Evolutionary conservation across 2,888 invertebrate genomes (phyloP), one percentile per base, ranked within the genome.

Genomic region (Protula sp.): DNA sequence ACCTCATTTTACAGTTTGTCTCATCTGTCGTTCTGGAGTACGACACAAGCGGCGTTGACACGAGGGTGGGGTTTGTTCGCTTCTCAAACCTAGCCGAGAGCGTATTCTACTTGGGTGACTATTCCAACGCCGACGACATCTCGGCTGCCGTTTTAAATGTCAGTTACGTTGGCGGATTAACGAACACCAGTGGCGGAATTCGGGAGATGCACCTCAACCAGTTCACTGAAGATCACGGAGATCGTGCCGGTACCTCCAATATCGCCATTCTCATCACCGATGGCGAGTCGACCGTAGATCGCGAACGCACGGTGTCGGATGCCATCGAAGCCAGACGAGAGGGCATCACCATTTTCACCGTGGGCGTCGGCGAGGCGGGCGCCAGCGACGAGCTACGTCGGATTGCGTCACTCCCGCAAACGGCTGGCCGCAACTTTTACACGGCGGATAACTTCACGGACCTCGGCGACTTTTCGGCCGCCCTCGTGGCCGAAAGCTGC

Each of bases 151-250:
- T 59, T 3, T 27, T 45, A 4, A 19, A 27, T 9, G 27, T 48
- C n/a, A 50, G 45, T 19, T 55, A 59, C 55, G 22, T 59, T 5
- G 59, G 47, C n/a, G 30, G 55, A 4, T 55, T 48, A 30, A 59
- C 59, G 19, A 59, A 59, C 50, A 59, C 59, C 5, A 54, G 54
- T 2, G 59, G 59, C 3, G 59, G 55, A 19, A 55, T 59, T 9
- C 54, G 59, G 1, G 48, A 26, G 30, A 48, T 48, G 55, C 47
- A n/a, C 2, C 26, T 27, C 26, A 50, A 59, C 19, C 59, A 59
- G 31, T 59, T 59, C 27, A 48, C 50, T 19, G 5, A 26, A 5
- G 24, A 3, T 2, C 28, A 48, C 4, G 59, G 59, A 24, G 59
- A 59, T 19, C 38, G 38, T 14, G 38, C 9, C 19, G 9, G 9